Evolutionary conservation across 2,113 vertebrate genomes (phyloP).

Genomic region (Plestiodon gilberti): DNA sequence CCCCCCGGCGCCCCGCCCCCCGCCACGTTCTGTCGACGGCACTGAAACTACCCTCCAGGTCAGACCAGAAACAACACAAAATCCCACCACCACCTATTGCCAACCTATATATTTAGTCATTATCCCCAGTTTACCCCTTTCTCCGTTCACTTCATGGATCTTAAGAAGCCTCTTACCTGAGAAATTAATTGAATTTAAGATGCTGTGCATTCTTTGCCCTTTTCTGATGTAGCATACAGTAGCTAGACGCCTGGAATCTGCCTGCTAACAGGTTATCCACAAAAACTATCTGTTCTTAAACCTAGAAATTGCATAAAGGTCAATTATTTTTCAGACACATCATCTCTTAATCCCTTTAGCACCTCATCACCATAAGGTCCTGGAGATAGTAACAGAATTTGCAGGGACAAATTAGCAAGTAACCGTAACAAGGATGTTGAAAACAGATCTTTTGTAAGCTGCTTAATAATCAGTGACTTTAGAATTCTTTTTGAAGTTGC

Average conservation of each 20-base stretch:
- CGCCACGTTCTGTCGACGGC: no score
- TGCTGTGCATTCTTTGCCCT: background rate
- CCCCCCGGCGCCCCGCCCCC: no score
- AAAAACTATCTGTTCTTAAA: constrained; percentile 30
- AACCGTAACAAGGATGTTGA: constrained; percentile 45
- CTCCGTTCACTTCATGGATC: background rate
- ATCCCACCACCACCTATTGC: background rate
- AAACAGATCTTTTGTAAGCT: constrained; percentile 53
- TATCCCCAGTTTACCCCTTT: background rate
- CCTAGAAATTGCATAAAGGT: constrained; percentile 12
- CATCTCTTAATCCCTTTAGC: constrained; percentile 55
- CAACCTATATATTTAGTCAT: background rate
- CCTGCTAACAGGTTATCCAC: background rate
- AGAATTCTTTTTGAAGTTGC: constrained; percentile 63
- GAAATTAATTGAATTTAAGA: constrained; percentile 3
- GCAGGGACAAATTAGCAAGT: constrained; percentile 59
- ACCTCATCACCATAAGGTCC: constrained; percentile 21
- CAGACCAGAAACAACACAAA: no score
- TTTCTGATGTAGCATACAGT: background rate
- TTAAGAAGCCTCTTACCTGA: background rate
- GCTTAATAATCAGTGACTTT: constrained; percentile 56
- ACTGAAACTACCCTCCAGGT: no score
- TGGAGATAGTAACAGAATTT: constrained; percentile 38
- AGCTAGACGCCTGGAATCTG: constrained; percentile 2
- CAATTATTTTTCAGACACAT: constrained; percentile 21